Conservation (phyloP, 53 echinoderm and acorn worm genomes). For the Mesocentrotus franciscanus region DNA sequence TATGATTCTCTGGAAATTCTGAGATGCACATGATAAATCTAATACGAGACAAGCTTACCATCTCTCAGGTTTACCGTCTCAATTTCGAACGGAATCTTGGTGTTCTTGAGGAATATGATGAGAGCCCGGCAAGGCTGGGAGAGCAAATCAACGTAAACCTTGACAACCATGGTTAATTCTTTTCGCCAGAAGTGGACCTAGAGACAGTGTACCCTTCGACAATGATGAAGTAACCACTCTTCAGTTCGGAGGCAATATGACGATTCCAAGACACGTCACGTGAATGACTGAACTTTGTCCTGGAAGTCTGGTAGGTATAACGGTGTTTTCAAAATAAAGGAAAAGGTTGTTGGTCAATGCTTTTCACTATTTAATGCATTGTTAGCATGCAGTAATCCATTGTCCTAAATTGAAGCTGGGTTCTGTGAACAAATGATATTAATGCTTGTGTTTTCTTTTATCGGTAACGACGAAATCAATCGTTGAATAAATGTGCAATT, state of each 20-base stretch:
- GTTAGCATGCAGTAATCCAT: not conserved
- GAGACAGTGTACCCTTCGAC: not conserved
- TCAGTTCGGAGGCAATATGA: not conserved
- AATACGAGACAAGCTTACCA: not conserved
- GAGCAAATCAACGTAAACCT: conserved; percentile 22
- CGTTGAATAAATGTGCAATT: not conserved
- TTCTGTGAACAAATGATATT: not conserved
- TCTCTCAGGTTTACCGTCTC: not conserved
- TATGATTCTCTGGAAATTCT: too few species aligned
- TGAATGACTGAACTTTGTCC: not conserved
- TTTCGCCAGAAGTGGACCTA: not conserved
- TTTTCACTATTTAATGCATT: not conserved
- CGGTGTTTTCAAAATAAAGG: not conserved
- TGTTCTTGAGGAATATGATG: conserved; percentile 46
- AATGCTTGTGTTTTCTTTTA: not conserved
- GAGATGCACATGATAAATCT: too few species aligned
- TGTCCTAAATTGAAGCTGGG: not conserved
- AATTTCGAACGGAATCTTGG: conserved; percentile 17
- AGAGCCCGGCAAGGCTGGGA: conserved; percentile 54
- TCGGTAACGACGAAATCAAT: not conserved
- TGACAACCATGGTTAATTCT: conserved; percentile 9
- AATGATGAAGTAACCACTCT: not conserved
- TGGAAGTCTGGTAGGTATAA: not conserved
- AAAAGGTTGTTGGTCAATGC: not conserved
- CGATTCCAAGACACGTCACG: not conserved